Base-by-base conservation (phyloP, 2,113 vertebrate genomes). In the Neotoma lepida region DNA sequence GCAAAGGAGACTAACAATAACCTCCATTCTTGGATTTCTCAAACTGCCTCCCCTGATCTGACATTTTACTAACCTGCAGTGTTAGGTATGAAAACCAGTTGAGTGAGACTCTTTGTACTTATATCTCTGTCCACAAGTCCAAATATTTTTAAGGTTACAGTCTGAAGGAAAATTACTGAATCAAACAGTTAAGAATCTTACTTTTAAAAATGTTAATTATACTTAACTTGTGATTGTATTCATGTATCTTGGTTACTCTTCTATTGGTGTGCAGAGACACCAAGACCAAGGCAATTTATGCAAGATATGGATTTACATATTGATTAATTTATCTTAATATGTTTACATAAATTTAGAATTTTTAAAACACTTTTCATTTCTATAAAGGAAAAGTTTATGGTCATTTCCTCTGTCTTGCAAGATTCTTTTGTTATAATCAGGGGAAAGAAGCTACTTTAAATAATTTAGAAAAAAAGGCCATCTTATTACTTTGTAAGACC, bases 271-370 rank as follows among this genome's bases (percentile, higher is more conserved):
- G 46, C 35, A 30, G 28, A 49, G 28, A 49, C 14, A 30, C 46
- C 76, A 33, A 33, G 15, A 51, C 15, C 15, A 35, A 77, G 30
- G 46, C 30, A 78, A 78, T 9, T 51, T 35, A 78, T 4, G 51
- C 20, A 51, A 78, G 17, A 61, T 89, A 80, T 61, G 22, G 92
- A 1, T 86, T 80, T 91, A 76, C 5, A 49, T 81, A 82, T 93
- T 91, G 18, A 49, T 92, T 77, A 46, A n/a, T 73, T 82, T 88
- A 87, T 56, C 70, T 74, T 86, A 39, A 63, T 91, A 22, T 6
- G 73, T 91, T 95, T 81, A 76, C 87, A 64, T 85, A 84, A 61
- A 66, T 81, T 87, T 94, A 13, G 35, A 93, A 87, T 81, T 93
- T 35, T 78, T 85, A 80, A 71, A 86, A 6, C 22, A 26, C 46